phyloP scores from a whole-genome alignment of 2,113 vertebrate genomes.

The Engraulis encrasicolus region DNA sequence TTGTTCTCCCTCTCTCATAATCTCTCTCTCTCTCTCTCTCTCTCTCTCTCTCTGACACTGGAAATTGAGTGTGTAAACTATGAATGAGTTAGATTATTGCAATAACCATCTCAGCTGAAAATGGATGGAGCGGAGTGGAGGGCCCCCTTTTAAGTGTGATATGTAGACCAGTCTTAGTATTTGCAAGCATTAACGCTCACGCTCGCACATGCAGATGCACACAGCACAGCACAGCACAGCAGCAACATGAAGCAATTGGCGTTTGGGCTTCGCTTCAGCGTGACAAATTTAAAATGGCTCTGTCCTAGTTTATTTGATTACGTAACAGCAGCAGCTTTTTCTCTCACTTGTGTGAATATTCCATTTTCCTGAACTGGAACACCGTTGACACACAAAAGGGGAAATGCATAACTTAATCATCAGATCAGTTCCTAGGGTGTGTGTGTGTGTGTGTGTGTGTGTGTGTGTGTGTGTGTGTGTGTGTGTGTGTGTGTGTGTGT shows the following conservation, averaged over 20 bases:
- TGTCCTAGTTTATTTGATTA: constrained; percentile 15
- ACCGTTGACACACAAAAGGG: not conserved
- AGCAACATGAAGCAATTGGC: constrained; percentile 17
- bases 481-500: too few relatives aligned
- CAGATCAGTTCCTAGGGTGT: not conserved
- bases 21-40: too few relatives aligned
- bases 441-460: too few relatives aligned
- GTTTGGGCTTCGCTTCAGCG: not conserved
- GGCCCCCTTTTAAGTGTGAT: constrained; percentile 23
- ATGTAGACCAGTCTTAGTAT: constrained; percentile 27
- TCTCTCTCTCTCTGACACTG: constrained; percentile 32
- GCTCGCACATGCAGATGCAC: constrained; percentile 9
- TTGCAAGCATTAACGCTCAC: constrained; percentile 30
- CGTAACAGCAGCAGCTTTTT: constrained; percentile 6
- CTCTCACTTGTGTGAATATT: not conserved
- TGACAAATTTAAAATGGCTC: constrained; percentile 31
- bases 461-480: too few relatives aligned
- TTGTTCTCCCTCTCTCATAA: too few relatives aligned
- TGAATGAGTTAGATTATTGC: constrained; percentile 43
- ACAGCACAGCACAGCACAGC: too few relatives aligned
- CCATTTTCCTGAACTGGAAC: constrained; percentile 6
- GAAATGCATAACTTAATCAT: not conserved
- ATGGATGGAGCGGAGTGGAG: too few relatives aligned
- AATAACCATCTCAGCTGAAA: constrained; percentile 34
- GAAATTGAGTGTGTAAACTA: constrained; percentile 42